Conservation (phyloP, 2,113 vertebrate species). For the Aphyosemion australe region DNA sequence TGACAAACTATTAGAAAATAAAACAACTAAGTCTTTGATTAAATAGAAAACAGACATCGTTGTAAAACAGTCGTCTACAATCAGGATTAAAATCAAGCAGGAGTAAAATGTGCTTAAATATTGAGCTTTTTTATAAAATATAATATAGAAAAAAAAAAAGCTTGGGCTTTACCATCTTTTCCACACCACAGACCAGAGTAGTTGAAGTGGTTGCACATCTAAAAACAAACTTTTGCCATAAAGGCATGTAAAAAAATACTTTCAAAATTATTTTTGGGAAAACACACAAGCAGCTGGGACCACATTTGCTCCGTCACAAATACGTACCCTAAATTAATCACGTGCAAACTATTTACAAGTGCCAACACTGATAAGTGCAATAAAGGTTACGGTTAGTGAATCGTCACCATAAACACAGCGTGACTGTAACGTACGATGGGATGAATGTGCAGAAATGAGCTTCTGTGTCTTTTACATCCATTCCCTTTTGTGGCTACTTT, state of each 20-base stretch:
- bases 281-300: conserved; percentile 30
- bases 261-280: conserved; percentile 25
- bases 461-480: conserved; percentile 44
- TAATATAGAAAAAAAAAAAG: not conserved
- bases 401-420: conserved; percentile 5
- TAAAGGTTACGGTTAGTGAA: conserved; percentile 15
- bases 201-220: not conserved
- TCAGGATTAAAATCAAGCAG: not conserved
- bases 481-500: conserved; percentile 26
- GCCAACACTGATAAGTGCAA: conserved; percentile 34
- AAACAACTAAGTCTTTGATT: not conserved
- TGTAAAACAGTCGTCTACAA: not conserved
- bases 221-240: conserved; percentile 16
- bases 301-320: conserved; percentile 23
- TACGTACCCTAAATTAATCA: conserved; percentile 14
- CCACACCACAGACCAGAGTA: not conserved
- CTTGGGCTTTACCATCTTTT: conserved; percentile 3
- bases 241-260: conserved; percentile 19
- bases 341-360: conserved; percentile 24
- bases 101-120: conserved; percentile 16
- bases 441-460: conserved; percentile 30
- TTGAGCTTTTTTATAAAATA: conserved; percentile 7
- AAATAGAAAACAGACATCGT: not conserved
- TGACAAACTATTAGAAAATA: not conserved
- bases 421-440: conserved; percentile 20